phyloP scores from a whole-genome alignment of 2,797 vertebrate genomes.

The Spinus pinus region DNA sequence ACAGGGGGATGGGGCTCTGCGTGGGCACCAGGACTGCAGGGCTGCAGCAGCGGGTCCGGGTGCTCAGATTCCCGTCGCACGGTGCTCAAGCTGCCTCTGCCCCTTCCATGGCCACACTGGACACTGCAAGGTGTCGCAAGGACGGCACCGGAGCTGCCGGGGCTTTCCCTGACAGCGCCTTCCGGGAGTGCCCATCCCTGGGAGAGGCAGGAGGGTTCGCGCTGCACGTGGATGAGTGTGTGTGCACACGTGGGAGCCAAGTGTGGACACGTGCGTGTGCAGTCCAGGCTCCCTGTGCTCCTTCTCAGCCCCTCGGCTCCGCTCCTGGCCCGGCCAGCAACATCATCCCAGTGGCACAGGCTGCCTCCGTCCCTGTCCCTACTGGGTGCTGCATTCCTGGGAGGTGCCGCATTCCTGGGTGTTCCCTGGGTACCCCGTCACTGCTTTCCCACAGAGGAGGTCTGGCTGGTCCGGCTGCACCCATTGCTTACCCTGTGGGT shows the following conservation, averaged over 20 bases:
- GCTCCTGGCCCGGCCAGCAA: not conserved
- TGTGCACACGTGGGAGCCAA: not conserved
- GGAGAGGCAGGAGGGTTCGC: not conserved
- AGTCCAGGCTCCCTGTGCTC: fast-evolving
- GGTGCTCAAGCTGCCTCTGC: not conserved
- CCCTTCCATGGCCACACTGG: fast-evolving
- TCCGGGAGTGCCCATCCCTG: not conserved
- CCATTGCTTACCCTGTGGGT: not conserved
- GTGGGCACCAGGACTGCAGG: fast-evolving
- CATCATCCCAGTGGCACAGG: fast-evolving
- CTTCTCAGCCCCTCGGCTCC: not conserved
- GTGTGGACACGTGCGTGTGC: not conserved
- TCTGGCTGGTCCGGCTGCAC: not conserved
- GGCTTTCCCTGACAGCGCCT: not conserved
- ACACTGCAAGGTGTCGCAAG: fast-evolving
- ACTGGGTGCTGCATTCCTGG: not conserved
- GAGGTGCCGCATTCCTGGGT: slow-evolving; percentile 11
- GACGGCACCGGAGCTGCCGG: not conserved
- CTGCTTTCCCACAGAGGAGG: not conserved
- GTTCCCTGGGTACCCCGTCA: not conserved
- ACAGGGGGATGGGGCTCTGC: not conserved
- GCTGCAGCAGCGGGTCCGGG: fast-evolving
- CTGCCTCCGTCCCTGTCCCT: not conserved
- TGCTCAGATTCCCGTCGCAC: fast-evolving
- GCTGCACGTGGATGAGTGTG: not conserved